A percentile compares a stretch with the other conserved stretches of the same genome.
Conservation (phyloP, 2,888 invertebrate genomes). For the Mallateleia sp. region DNA sequence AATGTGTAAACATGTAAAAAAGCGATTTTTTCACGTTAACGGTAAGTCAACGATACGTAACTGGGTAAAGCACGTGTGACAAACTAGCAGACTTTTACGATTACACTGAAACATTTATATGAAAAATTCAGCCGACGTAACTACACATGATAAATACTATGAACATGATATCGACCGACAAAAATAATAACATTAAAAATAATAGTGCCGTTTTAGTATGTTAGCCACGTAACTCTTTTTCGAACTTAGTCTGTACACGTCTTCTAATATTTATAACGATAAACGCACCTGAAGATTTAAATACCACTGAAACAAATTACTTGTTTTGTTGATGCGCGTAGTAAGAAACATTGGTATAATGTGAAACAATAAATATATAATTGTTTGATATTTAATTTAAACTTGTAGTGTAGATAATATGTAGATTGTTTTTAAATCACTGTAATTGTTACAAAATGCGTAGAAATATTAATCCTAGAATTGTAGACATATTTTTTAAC, state of each 20-base stretch:
- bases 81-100: conserved; percentile 31
- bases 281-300: background rate
- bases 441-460: too few relatives aligned
- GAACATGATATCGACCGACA: conserved; percentile 31
- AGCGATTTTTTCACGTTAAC: background rate
- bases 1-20: background rate
- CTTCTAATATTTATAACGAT: conserved; percentile 11
- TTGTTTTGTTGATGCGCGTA: too few relatives aligned
- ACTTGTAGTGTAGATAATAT: too few relatives aligned
- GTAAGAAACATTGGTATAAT: too few relatives aligned
- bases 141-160: conserved; percentile 15
- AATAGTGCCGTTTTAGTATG: conserved; percentile 30
- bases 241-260: conserved; percentile 9
- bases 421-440: too few relatives aligned
- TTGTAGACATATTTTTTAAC: too few relatives aligned
- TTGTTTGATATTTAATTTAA: too few relatives aligned
- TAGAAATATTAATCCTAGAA: too few relatives aligned
- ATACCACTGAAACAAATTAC: background rate
- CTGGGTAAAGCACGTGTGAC: conserved; percentile 47
- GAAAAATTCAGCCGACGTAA: conserved; percentile 28
- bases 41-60: conserved; percentile 50
- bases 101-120: conserved; percentile 35
- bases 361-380: too few relatives aligned
- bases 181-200: conserved; percentile 36
- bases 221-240: conserved; percentile 39